Evolutionary conservation across 2,797 vertebrate genomes (phyloP), one percentile per base, ranked within the genome.

Genomic region (Lagodon rhomboides): DNA sequence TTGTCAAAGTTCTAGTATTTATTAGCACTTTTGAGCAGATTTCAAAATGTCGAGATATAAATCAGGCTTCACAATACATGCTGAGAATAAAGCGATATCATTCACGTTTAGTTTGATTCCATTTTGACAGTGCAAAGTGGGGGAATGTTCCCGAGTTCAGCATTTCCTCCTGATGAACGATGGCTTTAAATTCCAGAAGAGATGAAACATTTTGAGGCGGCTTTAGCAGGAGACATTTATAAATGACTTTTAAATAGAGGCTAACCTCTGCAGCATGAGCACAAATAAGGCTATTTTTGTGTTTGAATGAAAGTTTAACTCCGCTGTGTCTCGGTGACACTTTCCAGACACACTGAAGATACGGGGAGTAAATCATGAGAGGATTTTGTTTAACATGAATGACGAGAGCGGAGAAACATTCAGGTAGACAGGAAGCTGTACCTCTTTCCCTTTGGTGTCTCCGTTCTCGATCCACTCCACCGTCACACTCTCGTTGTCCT

Each of bases 401-500:
- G 11, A 56, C 3, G 27, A 53, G 23, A 25, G 23, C 23, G 27
- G 46, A 49, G 11, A 3, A 20, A 9, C 22, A 27, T 69, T 58
- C 46, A 46, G 25, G 47, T 15, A 2, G 3, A n/a, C 30, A 61
- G 22, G 1, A 34, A 22, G 54, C 4, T 5, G 1, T 94, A 99
- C 98, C 96, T 99, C 98, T 95, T 99, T 99, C 73, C 98, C 98
- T 96, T 99, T 99, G 80, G 98, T 99, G 93, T 99, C 98, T 51
- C 98, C 98, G 88, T 98, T 99, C 96, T 99, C 98, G 83, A 99
- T 98, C 98, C 98, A 99, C 82, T 99, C 98, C 89, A 99, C 98
- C 0, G 98, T 99, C 88, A 99, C 97, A 0, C 98, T 98, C 82
- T 99, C 98, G 27, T 98, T 98, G 91, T 99, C 97, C 84, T 99